phyloP scores from a whole-genome alignment of 1,140 invertebrate genomes.

The Melitaea cinxia region DNA sequence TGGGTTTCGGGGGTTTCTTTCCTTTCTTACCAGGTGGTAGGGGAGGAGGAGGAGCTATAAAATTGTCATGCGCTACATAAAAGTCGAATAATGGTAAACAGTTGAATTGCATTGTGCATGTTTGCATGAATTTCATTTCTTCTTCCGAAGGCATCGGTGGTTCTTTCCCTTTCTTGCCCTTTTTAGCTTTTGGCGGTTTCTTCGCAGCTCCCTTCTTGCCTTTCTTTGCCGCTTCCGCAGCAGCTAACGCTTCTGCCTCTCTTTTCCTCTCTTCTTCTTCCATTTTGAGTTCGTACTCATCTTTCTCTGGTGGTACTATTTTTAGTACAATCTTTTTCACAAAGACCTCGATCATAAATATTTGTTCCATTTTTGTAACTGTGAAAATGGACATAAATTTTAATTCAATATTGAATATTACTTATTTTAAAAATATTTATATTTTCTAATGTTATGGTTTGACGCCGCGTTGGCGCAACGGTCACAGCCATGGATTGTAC shows the following conservation, averaged over 20 bases:
- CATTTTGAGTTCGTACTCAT: slow-evolving; percentile 66
- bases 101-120: slow-evolving; percentile 72
- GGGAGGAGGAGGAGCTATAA: slow-evolving; percentile 69
- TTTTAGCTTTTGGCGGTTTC: slow-evolving; percentile 56
- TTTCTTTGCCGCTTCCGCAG: slow-evolving; percentile 58
- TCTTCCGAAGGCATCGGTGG: slow-evolving; percentile 71
- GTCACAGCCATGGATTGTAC: no score
- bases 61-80: slow-evolving; percentile 73
- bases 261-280: slow-evolving; percentile 62
- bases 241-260: slow-evolving; percentile 66
- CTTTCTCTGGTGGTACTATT: slow-evolving; percentile 72
- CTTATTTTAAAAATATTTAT: no score
- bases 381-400: not conserved
- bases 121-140: slow-evolving; percentile 77
- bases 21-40: slow-evolving; percentile 57
- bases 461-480: no score
- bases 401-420: no score
- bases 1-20: slow-evolving; percentile 52
- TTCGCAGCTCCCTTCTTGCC: slow-evolving; percentile 53
- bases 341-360: slow-evolving; percentile 76
- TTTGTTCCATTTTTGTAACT: slow-evolving; percentile 65
- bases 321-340: slow-evolving; percentile 72
- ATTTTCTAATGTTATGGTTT: no score
- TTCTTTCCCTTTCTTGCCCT: slow-evolving; percentile 70
- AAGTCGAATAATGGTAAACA: slow-evolving; percentile 75